A percentile compares a stretch with the other conserved stretches of the same genome.
Evolutionary conservation across 2,113 vertebrate genomes (phyloP).

Genomic region (Elephantulus edwardii): DNA sequence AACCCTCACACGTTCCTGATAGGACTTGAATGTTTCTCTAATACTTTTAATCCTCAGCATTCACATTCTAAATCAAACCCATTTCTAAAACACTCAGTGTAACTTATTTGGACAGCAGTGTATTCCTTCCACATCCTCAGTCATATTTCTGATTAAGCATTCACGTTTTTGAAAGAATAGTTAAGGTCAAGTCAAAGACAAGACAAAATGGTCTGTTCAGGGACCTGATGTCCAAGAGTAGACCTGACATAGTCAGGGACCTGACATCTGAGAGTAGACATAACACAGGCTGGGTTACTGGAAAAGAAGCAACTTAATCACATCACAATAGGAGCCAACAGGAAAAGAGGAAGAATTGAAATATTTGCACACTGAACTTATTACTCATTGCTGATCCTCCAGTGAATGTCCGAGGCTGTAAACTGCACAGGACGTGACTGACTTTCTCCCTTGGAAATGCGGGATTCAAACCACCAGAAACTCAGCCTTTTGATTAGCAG

Average conservation of each 20-base stretch:
- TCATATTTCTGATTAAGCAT: neutral
- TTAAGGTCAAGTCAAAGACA: neutral
- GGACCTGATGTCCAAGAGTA: neutral
- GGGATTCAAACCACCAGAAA: too few species aligned
- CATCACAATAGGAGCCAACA: neutral
- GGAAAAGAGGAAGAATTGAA: neutral
- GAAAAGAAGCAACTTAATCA: neutral
- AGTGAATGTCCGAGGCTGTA: too few species aligned
- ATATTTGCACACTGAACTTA: neutral
- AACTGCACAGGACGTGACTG: too few species aligned
- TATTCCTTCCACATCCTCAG: neutral
- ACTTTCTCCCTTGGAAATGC: too few species aligned
- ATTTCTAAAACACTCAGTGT: neutral
- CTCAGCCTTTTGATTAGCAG: too few species aligned
- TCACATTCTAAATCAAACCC: neutral
- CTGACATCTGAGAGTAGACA: neutral
- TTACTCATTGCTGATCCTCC: too few species aligned
- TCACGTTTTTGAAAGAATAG: neutral
- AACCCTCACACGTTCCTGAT: neutral
- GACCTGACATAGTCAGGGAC: neutral
- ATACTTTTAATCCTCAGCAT: neutral
- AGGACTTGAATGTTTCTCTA: neutral
- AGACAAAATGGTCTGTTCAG: neutral
- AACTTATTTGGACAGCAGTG: neutral
- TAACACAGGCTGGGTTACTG: neutral